A percentile compares a stretch with the other conserved stretches of the same genome.
Evolutionary conservation across 2,888 invertebrate genomes (phyloP).

Genomic region (Biston betularia): DNA sequence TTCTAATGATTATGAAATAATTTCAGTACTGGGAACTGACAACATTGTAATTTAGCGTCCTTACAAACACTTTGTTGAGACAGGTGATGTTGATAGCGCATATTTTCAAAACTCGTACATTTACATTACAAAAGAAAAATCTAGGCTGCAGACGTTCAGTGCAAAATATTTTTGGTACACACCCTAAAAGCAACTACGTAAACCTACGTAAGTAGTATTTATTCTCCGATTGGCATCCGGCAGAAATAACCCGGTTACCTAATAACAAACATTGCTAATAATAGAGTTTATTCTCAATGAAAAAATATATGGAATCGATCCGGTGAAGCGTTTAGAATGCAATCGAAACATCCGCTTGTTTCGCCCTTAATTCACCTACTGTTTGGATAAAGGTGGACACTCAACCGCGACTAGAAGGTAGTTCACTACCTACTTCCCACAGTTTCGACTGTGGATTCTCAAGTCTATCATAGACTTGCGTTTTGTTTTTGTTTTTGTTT

Average conservation of each 20-base stretch:
- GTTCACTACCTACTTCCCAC: neutral
- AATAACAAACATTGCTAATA: conserved; percentile 42
- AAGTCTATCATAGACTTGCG: too few relatives aligned
- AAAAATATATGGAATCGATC: conserved; percentile 42
- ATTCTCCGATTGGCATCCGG: conserved; percentile 35
- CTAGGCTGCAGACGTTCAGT: conserved; percentile 27
- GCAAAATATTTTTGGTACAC: conserved; percentile 16
- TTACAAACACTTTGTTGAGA: conserved; percentile 25
- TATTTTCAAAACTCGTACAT: conserved; percentile 23
- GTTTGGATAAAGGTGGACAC: conserved; percentile 34
- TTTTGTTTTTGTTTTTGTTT: too few relatives aligned
- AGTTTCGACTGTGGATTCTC: neutral
- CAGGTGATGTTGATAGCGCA: conserved; percentile 29
- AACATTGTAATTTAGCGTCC: neutral
- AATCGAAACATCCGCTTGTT: conserved; percentile 45
- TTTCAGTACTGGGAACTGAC: neutral
- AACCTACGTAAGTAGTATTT: conserved; percentile 19
- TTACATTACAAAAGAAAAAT: conserved; percentile 12
- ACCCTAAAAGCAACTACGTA: conserved; percentile 16
- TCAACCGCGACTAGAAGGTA: conserved; percentile 1
- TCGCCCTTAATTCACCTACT: conserved; percentile 41
- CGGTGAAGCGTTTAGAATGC: conserved; percentile 39
- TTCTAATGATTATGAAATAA: too few relatives aligned
- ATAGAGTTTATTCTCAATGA: conserved; percentile 44
- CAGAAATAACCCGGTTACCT: conserved; percentile 40